A percentile compares a stretch with the other conserved stretches of the same genome.
phyloP scores from a whole-genome alignment of 2,888 invertebrate species.

The Agonopterix subpropinquella region DNA sequence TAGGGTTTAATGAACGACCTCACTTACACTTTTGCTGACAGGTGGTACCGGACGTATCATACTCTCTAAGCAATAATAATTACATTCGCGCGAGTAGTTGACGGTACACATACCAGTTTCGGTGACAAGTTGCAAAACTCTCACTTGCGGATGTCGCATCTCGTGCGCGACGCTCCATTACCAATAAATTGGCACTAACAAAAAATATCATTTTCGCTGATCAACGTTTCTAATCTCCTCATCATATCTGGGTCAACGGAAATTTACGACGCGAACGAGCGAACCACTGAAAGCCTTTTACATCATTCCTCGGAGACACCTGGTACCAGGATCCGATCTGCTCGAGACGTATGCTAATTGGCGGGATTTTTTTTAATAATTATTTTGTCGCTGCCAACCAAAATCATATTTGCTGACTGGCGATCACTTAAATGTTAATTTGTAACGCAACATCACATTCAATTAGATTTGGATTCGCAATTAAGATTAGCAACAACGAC shows the following conservation, averaged over 20 bases:
- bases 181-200: conserved; percentile 63
- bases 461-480: conserved; percentile 50
- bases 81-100: conserved; percentile 45
- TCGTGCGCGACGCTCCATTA: conserved; percentile 58
- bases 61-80: conserved; percentile 57
- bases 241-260: conserved; percentile 71
- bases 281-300: conserved; percentile 70
- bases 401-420: conserved; percentile 35
- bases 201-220: conserved; percentile 68
- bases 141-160: conserved; percentile 70
- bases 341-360: conserved; percentile 45
- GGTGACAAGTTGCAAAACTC: conserved; percentile 69
- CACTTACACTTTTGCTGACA: conserved; percentile 56
- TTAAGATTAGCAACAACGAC: conserved; percentile 51
- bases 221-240: conserved; percentile 64
- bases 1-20: conserved; percentile 53
- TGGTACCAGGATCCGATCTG: conserved; percentile 68
- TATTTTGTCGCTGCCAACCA: conserved; percentile 34
- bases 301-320: conserved; percentile 57
- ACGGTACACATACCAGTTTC: conserved; percentile 64
- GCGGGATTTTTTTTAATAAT: conserved; percentile 40
- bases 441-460: conserved; percentile 49
- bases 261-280: conserved; percentile 58
- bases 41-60: conserved; percentile 55
- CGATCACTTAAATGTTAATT: conserved; percentile 40